Evolutionary conservation across 2,797 vertebrate genomes (phyloP).

Genomic region (Sus cebifrons): DNA sequence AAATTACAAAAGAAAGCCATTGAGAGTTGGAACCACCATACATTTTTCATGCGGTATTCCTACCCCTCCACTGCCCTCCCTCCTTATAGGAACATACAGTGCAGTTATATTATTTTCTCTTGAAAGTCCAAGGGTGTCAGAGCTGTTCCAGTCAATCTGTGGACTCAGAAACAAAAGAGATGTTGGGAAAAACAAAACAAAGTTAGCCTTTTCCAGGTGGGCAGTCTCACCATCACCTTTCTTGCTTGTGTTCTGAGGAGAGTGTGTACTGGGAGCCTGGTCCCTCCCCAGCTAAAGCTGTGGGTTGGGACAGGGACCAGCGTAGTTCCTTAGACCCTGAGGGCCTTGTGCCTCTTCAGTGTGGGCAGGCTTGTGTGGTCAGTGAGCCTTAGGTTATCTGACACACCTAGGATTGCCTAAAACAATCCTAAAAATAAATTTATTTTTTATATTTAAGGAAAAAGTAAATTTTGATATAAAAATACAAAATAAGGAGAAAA

Average conservation of each 20-base stretch:
- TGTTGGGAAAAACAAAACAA: neutral
- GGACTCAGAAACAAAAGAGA: neutral
- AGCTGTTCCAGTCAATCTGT: neutral
- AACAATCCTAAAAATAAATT: neutral
- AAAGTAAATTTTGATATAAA: conserved; percentile 12
- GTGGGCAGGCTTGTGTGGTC: neutral
- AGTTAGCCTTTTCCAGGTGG: neutral
- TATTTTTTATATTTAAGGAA: conserved; percentile 25
- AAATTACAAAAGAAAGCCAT: conserved; percentile 37
- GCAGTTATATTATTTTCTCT: neutral
- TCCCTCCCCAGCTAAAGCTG: neutral
- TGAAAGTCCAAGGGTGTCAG: neutral
- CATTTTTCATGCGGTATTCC: neutral
- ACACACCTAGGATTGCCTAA: neutral
- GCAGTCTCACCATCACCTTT: neutral
- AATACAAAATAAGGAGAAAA: conserved; percentile 32
- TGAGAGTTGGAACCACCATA: neutral
- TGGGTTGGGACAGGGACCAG: neutral
- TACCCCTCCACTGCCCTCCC: neutral
- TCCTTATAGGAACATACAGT: neutral
- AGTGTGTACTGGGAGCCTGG: rapidly evolving
- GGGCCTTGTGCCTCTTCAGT: neutral
- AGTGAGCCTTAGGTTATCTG: neutral
- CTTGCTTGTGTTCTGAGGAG: neutral
- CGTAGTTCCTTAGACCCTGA: neutral